Evolutionary conservation across 2,797 vertebrate species (phyloP).

Genomic region (Margarornis squamiger): DNA sequence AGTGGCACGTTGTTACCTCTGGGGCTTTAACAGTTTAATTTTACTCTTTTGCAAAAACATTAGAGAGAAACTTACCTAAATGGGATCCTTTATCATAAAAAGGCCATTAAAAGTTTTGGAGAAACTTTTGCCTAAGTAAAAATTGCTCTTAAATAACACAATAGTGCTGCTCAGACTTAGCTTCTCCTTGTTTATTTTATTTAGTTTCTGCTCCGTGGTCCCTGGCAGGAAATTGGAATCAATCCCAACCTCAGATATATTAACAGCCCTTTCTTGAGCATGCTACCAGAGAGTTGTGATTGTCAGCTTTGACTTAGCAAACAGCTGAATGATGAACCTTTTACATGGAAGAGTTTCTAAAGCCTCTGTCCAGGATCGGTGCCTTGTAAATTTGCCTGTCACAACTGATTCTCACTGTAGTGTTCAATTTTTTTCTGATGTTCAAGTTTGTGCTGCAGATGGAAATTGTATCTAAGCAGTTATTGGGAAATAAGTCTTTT

Average conservation of each 20-base stretch:
- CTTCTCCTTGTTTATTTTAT: background rate
- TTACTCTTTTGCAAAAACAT: background rate
- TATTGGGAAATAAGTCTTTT: background rate
- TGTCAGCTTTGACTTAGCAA: background rate
- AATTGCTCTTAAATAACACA: background rate
- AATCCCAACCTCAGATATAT: background rate
- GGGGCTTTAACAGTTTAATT: background rate
- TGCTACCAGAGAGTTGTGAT: background rate
- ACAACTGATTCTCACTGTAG: background rate
- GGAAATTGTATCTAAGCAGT: background rate
- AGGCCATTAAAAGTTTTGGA: background rate
- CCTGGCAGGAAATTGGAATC: background rate
- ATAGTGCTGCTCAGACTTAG: background rate
- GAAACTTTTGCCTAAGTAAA: background rate
- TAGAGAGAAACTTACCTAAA: background rate
- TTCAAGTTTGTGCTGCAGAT: background rate
- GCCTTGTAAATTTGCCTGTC: background rate
- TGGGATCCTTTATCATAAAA: background rate
- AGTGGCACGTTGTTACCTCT: background rate
- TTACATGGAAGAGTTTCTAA: background rate
- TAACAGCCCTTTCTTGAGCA: background rate
- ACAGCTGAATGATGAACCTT: background rate
- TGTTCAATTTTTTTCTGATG: background rate
- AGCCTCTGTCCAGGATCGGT: background rate
- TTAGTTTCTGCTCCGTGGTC: background rate